phyloP scores from a whole-genome alignment of 2,113 vertebrate species.

The Caloenas nicobarica region DNA sequence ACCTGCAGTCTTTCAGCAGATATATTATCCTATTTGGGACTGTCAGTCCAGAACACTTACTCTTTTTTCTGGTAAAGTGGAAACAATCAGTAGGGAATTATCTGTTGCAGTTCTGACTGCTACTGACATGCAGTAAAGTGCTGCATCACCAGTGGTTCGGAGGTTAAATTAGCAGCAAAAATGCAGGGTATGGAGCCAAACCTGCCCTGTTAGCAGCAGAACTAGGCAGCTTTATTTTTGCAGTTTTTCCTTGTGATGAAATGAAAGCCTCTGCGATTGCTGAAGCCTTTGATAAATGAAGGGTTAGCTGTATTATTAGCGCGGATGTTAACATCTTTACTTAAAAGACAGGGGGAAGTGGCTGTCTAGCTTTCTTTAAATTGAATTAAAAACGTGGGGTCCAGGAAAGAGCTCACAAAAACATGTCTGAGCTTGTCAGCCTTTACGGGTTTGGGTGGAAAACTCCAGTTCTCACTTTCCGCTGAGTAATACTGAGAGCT shows the following conservation, averaged over 20 bases:
- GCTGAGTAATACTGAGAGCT: slow-evolving; percentile 56
- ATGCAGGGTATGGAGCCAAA: background rate
- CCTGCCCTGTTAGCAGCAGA: background rate
- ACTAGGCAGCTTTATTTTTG: background rate
- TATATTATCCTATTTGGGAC: background rate
- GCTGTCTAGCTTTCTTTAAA: slow-evolving; percentile 40
- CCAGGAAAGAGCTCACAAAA: slow-evolving; percentile 38
- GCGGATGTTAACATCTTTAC: slow-evolving; percentile 7
- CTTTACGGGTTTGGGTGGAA: slow-evolving; percentile 50
- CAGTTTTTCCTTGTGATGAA: background rate
- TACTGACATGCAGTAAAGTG: background rate
- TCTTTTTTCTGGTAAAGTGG: background rate
- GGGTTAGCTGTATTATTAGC: slow-evolving; percentile 10
- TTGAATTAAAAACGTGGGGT: slow-evolving; percentile 8
- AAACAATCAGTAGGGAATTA: background rate
- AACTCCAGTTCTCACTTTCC: slow-evolving; percentile 65
- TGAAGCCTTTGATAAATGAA: slow-evolving; percentile 2
- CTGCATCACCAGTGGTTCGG: background rate
- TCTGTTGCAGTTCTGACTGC: background rate
- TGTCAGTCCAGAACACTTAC: background rate
- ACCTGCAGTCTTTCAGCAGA: background rate
- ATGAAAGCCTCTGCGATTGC: background rate
- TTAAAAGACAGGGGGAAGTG: slow-evolving; percentile 17
- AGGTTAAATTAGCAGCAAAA: background rate
- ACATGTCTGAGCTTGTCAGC: slow-evolving; percentile 55